These are phyloP conservation scores for Leptopilina boulardi DNA, from an alignment of 1,140 invertebrate species.

Conservation along the genomic window DNA sequence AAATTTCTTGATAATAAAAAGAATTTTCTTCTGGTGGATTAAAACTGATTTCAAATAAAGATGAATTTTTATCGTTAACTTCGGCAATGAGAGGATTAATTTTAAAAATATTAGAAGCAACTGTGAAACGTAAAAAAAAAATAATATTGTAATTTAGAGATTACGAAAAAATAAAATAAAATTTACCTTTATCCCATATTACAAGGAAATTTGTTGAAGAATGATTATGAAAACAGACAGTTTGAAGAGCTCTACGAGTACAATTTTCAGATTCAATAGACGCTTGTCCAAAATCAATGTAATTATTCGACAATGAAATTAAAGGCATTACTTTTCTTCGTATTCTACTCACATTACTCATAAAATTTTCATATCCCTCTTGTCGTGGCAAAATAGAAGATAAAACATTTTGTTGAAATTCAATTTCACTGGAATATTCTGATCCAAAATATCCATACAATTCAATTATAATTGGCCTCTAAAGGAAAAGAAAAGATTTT, in stretches of 20 bases:
- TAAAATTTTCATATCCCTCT: slow-evolving; percentile 58
- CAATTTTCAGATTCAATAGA: slow-evolving; percentile 38
- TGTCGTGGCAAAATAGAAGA: slow-evolving; percentile 36
- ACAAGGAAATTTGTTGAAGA: slow-evolving; percentile 48
- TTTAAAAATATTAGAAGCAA: slow-evolving; percentile 52
- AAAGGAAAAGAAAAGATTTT: slow-evolving; percentile 30
- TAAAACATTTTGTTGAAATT: slow-evolving; percentile 31
- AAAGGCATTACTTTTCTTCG: slow-evolving; percentile 41
- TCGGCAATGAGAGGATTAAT: slow-evolving; percentile 48
- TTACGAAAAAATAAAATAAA: too few species aligned
- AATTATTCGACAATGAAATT: slow-evolving; percentile 59
- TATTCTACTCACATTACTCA: slow-evolving; percentile 49
- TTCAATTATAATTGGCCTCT: slow-evolving; percentile 64
- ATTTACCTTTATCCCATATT: slow-evolving; percentile 60
- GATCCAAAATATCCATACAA: slow-evolving; percentile 57
- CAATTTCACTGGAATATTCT: slow-evolving; percentile 7
- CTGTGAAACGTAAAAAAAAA: slow-evolving; percentile 41
- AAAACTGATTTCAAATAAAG: slow-evolving; percentile 63
- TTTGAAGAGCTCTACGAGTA: slow-evolving; percentile 44
- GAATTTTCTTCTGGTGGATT: slow-evolving; percentile 46
- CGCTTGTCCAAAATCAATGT: slow-evolving; percentile 58
- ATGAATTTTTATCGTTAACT: slow-evolving; percentile 46
- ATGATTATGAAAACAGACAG: slow-evolving; percentile 61
- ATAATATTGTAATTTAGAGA: neutral
- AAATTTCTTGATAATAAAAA: slow-evolving; percentile 55